Conservation (phyloP, 1,140 invertebrate species). For the Venturia canescens region DNA sequence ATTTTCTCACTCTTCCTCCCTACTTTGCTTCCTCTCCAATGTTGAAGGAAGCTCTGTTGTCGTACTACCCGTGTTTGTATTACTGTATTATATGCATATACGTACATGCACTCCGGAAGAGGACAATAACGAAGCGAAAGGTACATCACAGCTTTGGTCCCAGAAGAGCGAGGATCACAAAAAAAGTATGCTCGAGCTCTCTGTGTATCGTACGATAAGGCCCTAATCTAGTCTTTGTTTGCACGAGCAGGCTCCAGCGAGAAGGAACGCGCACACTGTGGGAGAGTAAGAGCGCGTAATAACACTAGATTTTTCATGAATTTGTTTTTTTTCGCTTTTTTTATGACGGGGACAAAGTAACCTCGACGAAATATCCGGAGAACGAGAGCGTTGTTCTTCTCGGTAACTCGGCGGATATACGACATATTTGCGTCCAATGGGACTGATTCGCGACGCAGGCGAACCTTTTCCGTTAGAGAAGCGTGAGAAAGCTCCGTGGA, state of each 20-base stretch:
- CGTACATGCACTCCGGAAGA: slow-evolving; percentile 33
- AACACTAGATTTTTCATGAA: slow-evolving; percentile 18
- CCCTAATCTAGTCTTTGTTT: slow-evolving; percentile 32
- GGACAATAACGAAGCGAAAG: slow-evolving; percentile 29
- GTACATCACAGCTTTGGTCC: slow-evolving; percentile 4
- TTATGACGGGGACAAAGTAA: background rate
- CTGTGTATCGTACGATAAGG: slow-evolving; percentile 29
- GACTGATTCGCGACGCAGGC: background rate
- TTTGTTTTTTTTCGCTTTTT: no score
- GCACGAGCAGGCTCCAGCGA: background rate
- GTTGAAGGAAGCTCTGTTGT: slow-evolving; percentile 30
- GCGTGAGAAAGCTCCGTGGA: background rate
- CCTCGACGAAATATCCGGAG: background rate
- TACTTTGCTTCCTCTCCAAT: background rate
- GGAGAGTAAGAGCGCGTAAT: background rate
- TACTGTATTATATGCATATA: background rate
- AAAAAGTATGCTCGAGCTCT: background rate
- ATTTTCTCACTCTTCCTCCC: slow-evolving; percentile 34
- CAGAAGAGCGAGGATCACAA: background rate
- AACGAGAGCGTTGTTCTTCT: slow-evolving; percentile 26
- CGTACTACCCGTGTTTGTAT: slow-evolving; percentile 32
- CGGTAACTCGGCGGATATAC: background rate
- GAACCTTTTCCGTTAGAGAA: background rate
- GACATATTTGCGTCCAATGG: background rate
- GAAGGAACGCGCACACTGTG: background rate